A percentile compares a stretch with the other conserved stretches of the same genome.
These are phyloP conservation scores for Coranthus polyacanthus DNA, from an alignment of 2,797 vertebrate genomes.

Conservation along the genomic window DNA sequence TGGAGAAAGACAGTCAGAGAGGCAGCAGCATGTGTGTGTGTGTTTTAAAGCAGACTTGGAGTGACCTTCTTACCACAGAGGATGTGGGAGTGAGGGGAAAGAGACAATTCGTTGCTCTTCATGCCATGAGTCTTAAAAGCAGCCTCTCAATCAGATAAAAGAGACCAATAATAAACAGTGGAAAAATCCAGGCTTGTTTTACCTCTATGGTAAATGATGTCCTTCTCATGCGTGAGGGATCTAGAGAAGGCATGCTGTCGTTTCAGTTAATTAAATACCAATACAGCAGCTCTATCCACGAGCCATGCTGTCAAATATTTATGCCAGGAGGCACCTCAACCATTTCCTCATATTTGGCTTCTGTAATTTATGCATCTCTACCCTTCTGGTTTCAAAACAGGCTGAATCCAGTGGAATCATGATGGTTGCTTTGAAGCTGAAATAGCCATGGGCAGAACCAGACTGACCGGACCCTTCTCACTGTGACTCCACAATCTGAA, in stretches of 20 bases:
- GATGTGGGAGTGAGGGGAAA: conserved; percentile 80
- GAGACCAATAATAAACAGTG: conserved; percentile 59
- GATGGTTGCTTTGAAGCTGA: conserved; percentile 73
- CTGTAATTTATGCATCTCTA: conserved; percentile 50
- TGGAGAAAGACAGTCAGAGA: conserved; percentile 36
- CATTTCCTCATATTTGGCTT: conserved; percentile 71
- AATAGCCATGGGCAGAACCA: conserved; percentile 69
- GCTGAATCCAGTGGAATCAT: conserved; percentile 77
- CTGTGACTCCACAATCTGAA: conserved; percentile 78
- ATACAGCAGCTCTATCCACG: conserved; percentile 23
- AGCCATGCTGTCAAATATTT: conserved; percentile 40
- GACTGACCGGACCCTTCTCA: conserved; percentile 68
- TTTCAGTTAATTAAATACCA: conserved; percentile 39
- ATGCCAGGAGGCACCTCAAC: conserved; percentile 49
- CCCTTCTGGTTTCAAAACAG: conserved; percentile 59
- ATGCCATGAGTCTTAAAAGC: conserved; percentile 54
- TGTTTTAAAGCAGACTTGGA: conserved; percentile 67
- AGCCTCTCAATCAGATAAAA: conserved; percentile 64
- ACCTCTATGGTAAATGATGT: not conserved
- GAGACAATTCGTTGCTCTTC: conserved; percentile 73
- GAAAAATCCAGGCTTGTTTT: conserved; percentile 42
- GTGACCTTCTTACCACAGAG: conserved; percentile 80
- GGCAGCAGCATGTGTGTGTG: conserved; percentile 24
- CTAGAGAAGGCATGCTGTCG: conserved; percentile 4
- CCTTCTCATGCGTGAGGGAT: conserved; percentile 21